A percentile compares a stretch with the other conserved stretches of the same genome.
phyloP scores from a whole-genome alignment of 30 jellyfish, hydroid and myxozoan species.

The Aurelia coerulea region DNA sequence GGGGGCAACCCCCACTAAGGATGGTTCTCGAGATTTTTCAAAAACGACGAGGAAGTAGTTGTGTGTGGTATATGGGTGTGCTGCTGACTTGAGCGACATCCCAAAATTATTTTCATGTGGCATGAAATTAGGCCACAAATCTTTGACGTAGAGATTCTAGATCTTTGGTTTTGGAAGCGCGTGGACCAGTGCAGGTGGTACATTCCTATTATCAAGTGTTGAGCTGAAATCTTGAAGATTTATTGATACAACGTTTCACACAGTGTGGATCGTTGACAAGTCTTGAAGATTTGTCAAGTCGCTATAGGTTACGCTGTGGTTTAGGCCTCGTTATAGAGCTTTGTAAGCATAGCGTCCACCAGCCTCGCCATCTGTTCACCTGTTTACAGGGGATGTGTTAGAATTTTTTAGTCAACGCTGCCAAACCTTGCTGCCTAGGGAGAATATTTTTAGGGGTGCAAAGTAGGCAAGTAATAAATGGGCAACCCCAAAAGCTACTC shows the following conservation, averaged over 20 bases:
- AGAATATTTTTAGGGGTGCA: neutral
- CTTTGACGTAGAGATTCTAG: neutral
- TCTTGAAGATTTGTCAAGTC: slow-evolving; percentile 17
- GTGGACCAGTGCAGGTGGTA: slow-evolving; percentile 1
- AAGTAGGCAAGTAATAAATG: too few relatives aligned
- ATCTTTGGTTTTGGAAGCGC: neutral
- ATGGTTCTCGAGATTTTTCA: too few relatives aligned
- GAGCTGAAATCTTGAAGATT: slow-evolving; percentile 9
- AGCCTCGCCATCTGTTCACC: too few relatives aligned
- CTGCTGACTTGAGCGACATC: too few relatives aligned
- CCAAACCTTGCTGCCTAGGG: neutral
- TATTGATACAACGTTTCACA: slow-evolving; percentile 66
- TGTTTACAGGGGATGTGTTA: too few relatives aligned
- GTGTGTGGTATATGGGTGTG: too few relatives aligned
- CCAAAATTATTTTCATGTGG: too few relatives aligned
- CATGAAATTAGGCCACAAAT: neutral
- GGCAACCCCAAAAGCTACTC: too few relatives aligned
- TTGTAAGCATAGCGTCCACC: too few relatives aligned
- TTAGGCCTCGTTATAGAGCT: neutral
- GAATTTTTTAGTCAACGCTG: too few relatives aligned
- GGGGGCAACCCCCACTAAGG: too few relatives aligned
- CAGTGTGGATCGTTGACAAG: slow-evolving; percentile 31
- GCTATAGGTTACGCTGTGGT: neutral
- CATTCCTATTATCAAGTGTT: neutral
- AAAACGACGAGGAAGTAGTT: too few relatives aligned